Evolutionary conservation across 2,797 vertebrate species (phyloP).

Genomic region (Tarsius wallacei): DNA sequence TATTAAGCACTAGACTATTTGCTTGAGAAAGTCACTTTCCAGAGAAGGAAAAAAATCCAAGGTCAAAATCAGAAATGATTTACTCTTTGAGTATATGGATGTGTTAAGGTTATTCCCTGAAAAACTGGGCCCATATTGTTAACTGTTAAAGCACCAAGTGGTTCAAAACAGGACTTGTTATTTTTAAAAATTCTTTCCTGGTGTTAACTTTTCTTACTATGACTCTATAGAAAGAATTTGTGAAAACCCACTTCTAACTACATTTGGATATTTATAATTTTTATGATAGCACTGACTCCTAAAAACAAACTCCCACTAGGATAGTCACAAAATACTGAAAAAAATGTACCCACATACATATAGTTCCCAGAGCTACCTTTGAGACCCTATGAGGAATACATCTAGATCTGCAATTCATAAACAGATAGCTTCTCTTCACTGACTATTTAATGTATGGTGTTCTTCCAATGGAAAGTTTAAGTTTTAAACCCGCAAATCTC

Average conservation of each 20-base stretch:
- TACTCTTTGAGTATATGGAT: neutral
- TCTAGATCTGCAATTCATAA: neutral
- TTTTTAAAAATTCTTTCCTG: slow-evolving; percentile 11
- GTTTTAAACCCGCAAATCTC: slow-evolving; percentile 6
- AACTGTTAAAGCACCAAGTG: neutral
- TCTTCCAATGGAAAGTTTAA: slow-evolving; percentile 22
- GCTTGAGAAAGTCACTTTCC: slow-evolving; percentile 26
- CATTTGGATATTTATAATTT: neutral
- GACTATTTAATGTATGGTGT: neutral
- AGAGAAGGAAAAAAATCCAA: slow-evolving; percentile 44
- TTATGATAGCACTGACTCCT: neutral
- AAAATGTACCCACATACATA: neutral
- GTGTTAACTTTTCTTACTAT: slow-evolving; percentile 25
- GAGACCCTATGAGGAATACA: neutral
- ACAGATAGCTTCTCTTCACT: neutral
- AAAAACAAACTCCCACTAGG: neutral
- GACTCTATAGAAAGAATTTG: slow-evolving; percentile 28
- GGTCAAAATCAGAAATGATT: slow-evolving; percentile 59
- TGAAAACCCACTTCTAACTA: slow-evolving; percentile 22
- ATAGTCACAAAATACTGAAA: neutral
- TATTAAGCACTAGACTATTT: slow-evolving; percentile 37
- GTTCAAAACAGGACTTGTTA: slow-evolving; percentile 31
- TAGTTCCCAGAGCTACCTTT: neutral
- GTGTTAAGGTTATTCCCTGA: neutral
- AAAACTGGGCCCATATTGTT: neutral